Conservation (phyloP, 2,113 vertebrate genomes). For the Bucco capensis region DNA sequence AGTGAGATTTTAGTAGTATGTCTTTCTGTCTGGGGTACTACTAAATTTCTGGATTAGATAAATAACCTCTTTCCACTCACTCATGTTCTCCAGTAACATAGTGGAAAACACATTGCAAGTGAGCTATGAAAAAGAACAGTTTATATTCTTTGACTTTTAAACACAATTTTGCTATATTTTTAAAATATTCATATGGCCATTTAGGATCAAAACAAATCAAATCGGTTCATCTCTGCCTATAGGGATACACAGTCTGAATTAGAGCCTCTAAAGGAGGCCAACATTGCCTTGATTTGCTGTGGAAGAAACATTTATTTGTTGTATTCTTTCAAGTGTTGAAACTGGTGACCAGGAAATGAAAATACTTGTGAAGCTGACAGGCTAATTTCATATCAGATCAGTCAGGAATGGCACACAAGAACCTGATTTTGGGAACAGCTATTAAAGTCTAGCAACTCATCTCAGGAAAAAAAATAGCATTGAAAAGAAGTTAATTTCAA, state of each 20-base stretch:
- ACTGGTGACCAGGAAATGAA: background rate
- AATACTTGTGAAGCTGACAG: background rate
- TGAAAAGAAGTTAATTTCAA: background rate
- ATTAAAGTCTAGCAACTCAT: background rate
- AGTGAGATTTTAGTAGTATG: background rate
- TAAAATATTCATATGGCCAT: background rate
- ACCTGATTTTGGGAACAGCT: background rate
- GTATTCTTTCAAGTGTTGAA: background rate
- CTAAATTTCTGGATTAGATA: background rate
- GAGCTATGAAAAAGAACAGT: background rate
- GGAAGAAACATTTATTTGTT: background rate
- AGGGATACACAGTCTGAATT: background rate
- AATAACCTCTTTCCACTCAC: background rate
- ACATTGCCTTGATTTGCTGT: conserved; percentile 10
- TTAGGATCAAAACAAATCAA: background rate
- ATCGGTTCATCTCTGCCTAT: background rate
- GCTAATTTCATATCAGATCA: conserved; percentile 10
- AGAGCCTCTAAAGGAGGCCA: background rate
- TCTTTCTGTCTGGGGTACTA: background rate
- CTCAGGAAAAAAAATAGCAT: background rate
- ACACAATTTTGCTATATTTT: background rate
- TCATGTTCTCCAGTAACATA: background rate
- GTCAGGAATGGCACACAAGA: background rate
- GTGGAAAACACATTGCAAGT: background rate
- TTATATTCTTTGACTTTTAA: background rate